Conservation (phyloP, 2,888 invertebrate genomes). For the Ichneumoninae sp. region DNA sequence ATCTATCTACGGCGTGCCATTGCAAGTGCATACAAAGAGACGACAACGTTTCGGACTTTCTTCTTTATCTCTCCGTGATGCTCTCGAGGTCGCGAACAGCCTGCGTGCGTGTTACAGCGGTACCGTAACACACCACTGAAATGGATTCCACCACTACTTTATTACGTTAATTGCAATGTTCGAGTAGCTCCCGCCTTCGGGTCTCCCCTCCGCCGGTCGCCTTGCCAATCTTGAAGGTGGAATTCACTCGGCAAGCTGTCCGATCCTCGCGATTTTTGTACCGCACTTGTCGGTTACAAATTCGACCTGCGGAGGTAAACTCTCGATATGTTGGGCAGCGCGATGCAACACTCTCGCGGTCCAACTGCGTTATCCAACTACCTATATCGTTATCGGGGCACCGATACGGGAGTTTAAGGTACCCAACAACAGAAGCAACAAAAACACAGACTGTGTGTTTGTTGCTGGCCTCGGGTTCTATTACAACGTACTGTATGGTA, state of each 20-base stretch:
- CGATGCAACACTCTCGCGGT: neutral
- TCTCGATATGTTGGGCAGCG: slow-evolving; percentile 41
- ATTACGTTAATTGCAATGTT: slow-evolving; percentile 61
- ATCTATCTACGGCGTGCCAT: neutral
- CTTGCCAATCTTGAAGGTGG: slow-evolving; percentile 19
- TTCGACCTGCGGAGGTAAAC: slow-evolving; percentile 35
- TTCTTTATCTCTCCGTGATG: slow-evolving; percentile 25
- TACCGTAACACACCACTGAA: slow-evolving; percentile 54
- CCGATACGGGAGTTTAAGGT: neutral
- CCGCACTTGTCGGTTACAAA: slow-evolving; percentile 11
- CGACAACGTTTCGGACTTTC: slow-evolving; percentile 34
- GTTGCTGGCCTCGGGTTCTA: neutral
- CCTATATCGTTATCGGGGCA: neutral
- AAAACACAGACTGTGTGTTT: neutral
- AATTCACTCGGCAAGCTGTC: slow-evolving; percentile 29
- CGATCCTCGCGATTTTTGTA: slow-evolving; percentile 1
- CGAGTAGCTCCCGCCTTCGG: slow-evolving; percentile 28
- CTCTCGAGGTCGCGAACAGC: slow-evolving; percentile 54
- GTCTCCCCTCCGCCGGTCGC: slow-evolving; percentile 23
- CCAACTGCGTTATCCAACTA: neutral
- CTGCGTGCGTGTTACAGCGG: slow-evolving; percentile 25
- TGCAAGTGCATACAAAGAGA: slow-evolving; percentile 28
- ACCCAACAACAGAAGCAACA: neutral
- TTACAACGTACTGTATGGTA: neutral
- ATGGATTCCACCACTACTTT: slow-evolving; percentile 59